Conservation (phyloP, 2,797 vertebrate genomes). For the Macropus fuliginosus region DNA sequence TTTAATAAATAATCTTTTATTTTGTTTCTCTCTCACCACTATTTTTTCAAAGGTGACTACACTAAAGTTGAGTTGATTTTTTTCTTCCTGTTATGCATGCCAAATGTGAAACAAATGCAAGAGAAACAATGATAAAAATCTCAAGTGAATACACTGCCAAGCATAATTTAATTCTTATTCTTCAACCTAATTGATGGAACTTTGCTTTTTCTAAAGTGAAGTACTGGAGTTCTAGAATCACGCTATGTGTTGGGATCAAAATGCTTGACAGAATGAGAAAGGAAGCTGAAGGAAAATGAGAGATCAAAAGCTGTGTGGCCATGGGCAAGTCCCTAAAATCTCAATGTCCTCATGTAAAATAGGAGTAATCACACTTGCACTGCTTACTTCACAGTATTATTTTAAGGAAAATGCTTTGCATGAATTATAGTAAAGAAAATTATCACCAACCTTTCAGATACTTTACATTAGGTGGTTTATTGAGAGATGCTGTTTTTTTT, state of each 20-base stretch:
- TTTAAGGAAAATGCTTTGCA: neutral
- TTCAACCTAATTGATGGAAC: neutral
- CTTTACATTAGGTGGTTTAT: neutral
- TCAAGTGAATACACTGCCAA: neutral
- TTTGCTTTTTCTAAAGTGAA: neutral
- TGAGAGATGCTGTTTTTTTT: neutral
- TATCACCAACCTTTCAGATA: neutral
- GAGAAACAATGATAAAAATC: neutral
- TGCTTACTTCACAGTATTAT: neutral
- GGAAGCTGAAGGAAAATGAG: neutral
- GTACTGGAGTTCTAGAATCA: neutral
- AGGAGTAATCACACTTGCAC: too few species aligned
- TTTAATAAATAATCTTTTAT: neutral
- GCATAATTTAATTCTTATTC: neutral
- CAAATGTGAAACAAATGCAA: neutral
- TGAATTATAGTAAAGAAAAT: neutral
- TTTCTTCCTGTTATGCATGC: neutral
- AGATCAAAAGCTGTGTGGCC: neutral
- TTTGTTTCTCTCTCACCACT: neutral
- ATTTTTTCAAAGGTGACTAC: slow-evolving; percentile 1
- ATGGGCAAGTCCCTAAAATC: neutral
- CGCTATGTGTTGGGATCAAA: neutral
- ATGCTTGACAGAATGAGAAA: neutral
- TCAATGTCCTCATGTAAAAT: neutral
- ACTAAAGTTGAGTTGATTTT: neutral